Evolutionary conservation across 2,113 vertebrate species (phyloP), one percentile per base, ranked within the genome.

Genomic region (Solea senegalensis): DNA sequence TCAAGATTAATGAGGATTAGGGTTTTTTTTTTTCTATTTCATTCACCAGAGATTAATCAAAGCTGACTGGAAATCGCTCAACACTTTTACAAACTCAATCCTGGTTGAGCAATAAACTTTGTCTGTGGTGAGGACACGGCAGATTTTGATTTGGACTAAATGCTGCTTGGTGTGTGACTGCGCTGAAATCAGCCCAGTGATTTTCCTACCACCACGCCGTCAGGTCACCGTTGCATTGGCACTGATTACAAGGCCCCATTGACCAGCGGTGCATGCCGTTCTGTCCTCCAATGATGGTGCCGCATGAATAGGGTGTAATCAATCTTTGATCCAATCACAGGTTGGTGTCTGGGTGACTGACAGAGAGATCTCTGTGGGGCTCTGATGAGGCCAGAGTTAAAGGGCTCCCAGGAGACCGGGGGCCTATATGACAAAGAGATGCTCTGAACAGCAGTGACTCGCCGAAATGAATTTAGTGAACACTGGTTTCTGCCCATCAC

Each of bases 251-350:
- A 92, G 93, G 91, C 93, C 87, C 89, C 88, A 92, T 92, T 95
- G 94, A 94, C 93, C 92, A 83, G 65, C 26, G 34, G 90, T 91
- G 92, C 90, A 80, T 89, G 89, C 85, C 83, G 83, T 54, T 55
- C 82, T 77, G 51, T 73, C 90, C 89, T 84, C 92, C 91, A 90
- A 92, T 78, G 82, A 73, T 21, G 68, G 82, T 79, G 79, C 87
- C 60, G 63, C 84, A 68, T 93, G 92, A 95, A 95, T 94, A 84
- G 88, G 78, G 87, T 84, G 88, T 90, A 94, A 95, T 94, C 94
- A 95, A 91, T 94, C 92, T 93, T 78, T 94, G 92, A 94, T 94
- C 95, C 94, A 94, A 95, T 95, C 95, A 94, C 91, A 92, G 92
- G 85, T 76, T 84, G 84, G 83, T 59, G 91, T 93, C 92, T 53